Base-by-base conservation (phyloP, 2,888 invertebrate species). In the Cheilosia scutellata region DNA sequence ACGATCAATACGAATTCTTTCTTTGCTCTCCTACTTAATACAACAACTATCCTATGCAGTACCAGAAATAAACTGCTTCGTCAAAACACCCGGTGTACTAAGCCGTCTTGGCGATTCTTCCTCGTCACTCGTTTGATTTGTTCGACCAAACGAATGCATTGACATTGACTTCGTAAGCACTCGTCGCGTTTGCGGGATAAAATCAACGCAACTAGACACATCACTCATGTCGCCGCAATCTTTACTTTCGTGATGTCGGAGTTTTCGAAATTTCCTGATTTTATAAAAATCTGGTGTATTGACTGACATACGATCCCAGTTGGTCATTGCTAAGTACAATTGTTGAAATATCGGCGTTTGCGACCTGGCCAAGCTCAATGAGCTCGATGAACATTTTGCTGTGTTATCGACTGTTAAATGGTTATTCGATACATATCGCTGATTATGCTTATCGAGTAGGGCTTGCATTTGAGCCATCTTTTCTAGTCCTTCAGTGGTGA, bases 271-370 rank as follows among this genome's bases (percentile, higher is more conserved):
- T 65, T 89, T 88, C 86, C 82, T 87, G 11, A 89, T 88, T 88
- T 88, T 89, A 57, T 88, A 87, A 77, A 89, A 88, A 66, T 90
- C 89, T 13, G 89, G 87, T 40, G 90, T 88, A 82, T 90, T 89
- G 7, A 89, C 77, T 78, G 90, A 88, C 47, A 90, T 88, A 16
- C 90, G 90, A 83, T 92, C 92, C 91, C 91, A 92, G 82, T 92
- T 90, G 42, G 89, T 90, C 70, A 92, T 91, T 20, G 91, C 91
- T 75, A 90, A 87, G 88, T 92, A 94, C 44, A 94, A 92, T 87
- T 93, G 93, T 87, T 94, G 94, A 89, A 94, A 93, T 88, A 93
- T 90, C 53, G 94, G 94, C 5, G 93, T 93, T 70, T 93, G 93
- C 16, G 93, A 91, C 47, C 93, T 31, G 5, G 47, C 47, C 42